Evolutionary conservation across 2,797 vertebrate species (phyloP), one percentile per base, ranked within the genome.

Genomic region (Cetoscarus ocellatus): DNA sequence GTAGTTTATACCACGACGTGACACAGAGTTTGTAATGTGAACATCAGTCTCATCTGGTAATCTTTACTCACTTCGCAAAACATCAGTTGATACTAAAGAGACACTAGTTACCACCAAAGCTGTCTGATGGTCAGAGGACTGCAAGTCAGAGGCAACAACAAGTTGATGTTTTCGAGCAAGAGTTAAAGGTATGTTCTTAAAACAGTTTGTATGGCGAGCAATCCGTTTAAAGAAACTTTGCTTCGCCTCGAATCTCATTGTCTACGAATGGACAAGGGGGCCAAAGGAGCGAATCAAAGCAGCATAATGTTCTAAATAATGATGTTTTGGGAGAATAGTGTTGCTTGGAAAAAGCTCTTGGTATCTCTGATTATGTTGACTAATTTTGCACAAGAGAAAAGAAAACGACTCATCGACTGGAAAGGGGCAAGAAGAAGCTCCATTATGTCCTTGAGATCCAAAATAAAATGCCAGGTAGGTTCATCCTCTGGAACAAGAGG

Each of bases 261-360:
- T 82, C 79, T 70, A 77, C 17, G 12, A 12, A 48, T 18, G 18
- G 43, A 74, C 50, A 57, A 84, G 49, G 47, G 78, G 75, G 0
- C 63, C 63, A 81, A 78, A 78, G 1, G 34, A 34, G 15, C 5
- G 7, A n/a, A 78, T 78, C 44, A 82, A 7, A 2, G 18, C 3
- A 49, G 71, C 10, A 8, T 75, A 84, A 8, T 75, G 78, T 60
- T 73, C 70, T 10, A 73, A 42, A 60, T 47, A 79, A 79, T 67
- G 39, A 60, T 79, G 71, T 53, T 76, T 79, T 3, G 67, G 71
- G 39, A 71, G 62, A 15, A 75, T 15, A 18, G 0, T 0, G n/a
- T 13, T 63, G 34, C 56, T 19, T 38, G 54, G 44, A 60, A 75
- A 82, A 60, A 67, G 15, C 8, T 71, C 74, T 70, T 63, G 45